These are phyloP conservation scores for Neotoxoptera formosana DNA, from an alignment of 1,140 invertebrate species.

Conservation along the genomic window DNA sequence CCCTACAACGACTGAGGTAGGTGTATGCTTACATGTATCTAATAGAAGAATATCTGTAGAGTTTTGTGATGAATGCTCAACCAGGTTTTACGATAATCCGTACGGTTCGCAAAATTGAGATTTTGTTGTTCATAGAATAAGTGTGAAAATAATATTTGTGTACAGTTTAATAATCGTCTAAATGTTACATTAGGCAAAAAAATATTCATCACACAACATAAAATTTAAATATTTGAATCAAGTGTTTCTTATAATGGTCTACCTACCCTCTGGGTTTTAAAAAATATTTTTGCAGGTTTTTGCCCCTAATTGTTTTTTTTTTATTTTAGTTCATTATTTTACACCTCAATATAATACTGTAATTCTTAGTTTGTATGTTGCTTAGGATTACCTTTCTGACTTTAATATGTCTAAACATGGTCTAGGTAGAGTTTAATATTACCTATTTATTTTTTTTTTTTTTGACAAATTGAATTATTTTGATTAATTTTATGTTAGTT, in stretches of 20 bases:
- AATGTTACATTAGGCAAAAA: neutral
- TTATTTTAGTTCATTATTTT: neutral
- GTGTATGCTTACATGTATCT: conserved; percentile 54
- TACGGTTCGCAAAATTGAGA: neutral
- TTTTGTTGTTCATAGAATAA: neutral
- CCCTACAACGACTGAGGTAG: conserved; percentile 40
- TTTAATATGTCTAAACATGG: neutral
- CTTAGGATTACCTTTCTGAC: neutral
- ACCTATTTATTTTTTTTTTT: neutral
- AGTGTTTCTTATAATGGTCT: neutral
- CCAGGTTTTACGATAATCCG: conserved; percentile 45
- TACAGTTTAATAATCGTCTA: neutral
- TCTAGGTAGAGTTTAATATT: neutral
- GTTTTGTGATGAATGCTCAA: conserved; percentile 54
- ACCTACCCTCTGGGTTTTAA: neutral
- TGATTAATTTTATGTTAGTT: neutral
- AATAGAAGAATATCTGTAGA: conserved; percentile 55
- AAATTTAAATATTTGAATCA: neutral
- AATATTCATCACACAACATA: neutral
- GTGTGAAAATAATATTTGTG: conserved; percentile 11
- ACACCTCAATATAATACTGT: neutral
- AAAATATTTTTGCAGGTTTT: neutral
- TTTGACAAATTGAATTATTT: neutral
- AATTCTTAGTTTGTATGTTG: neutral
- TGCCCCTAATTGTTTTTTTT: neutral